Base-by-base conservation (phyloP, 2,888 invertebrate genomes). In the Lysandra coridon region DNA sequence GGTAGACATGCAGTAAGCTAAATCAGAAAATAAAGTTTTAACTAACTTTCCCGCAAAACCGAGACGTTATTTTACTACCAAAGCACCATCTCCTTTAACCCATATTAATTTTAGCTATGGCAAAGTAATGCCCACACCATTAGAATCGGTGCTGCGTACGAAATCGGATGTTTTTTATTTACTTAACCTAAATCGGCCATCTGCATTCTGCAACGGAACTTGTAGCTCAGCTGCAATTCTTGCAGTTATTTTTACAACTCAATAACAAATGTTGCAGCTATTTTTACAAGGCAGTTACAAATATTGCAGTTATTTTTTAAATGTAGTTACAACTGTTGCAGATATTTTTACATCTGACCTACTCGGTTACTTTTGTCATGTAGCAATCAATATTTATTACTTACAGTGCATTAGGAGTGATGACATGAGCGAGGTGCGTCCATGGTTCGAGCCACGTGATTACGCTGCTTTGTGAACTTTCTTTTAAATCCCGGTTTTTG, bases 321-420 rank as follows among this genome's bases (percentile, higher is more conserved):
- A 64, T 37, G 53, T 60, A 78, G 73, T 78, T 73, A 73, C 64
- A 79, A 69, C 49, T 62, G 53, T 53, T 64, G 64, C 60, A 23
- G 49, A 64, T 80, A 79, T 79, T 78, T 80, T 73, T 79, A 80
- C 33, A 62, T 40, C 78, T 82, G 82, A 82, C 81, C 82, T 74
- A 82, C 57, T 17, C 57, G 57, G 57, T 23, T 64, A 64, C 64
- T 64, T 30, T 30, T 30, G 60, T 76, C 84, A 82, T 83, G 83
- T 82, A 81, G 81, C 82, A 82, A 83, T 85, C 82, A 82, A 82
- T 84, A 84, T 82, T 82, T 81, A 83, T 81, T 83, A 84, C 82
- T 81, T 83, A 84, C 82, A 84, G 80, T 80, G 80, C 79, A 79
- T 81, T 80, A 80, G 60, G 69, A 78, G n/a, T 73, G 79, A 60